Conservation (phyloP, 2,113 vertebrate genomes). For the Pongo abelii region DNA sequence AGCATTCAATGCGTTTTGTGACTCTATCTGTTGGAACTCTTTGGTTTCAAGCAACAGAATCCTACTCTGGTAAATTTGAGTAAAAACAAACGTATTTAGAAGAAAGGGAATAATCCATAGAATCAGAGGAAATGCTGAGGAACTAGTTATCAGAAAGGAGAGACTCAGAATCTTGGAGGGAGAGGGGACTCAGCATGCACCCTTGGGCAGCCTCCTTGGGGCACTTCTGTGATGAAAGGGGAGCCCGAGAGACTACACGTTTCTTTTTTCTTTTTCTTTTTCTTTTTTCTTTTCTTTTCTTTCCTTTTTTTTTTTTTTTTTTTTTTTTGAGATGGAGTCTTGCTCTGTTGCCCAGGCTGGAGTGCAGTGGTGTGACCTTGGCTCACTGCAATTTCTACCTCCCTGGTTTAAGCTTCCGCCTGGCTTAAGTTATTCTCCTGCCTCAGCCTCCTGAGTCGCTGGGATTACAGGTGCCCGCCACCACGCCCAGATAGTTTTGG, state of each 20-base stretch:
- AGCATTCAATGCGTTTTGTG: background rate
- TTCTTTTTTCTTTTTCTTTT: background rate
- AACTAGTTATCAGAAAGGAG: background rate
- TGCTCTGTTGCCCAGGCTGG: too few species aligned
- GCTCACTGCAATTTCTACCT: too few species aligned
- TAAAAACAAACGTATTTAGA: background rate
- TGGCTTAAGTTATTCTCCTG: too few species aligned
- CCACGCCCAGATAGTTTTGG: too few species aligned
- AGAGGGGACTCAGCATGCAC: background rate
- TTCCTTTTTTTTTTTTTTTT: background rate
- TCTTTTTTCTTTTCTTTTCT: too few species aligned
- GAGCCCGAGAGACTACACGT: background rate
- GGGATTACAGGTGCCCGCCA: too few species aligned
- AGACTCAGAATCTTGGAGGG: background rate
- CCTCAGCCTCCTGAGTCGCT: too few species aligned
- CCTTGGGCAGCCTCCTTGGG: background rate
- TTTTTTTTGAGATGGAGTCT: too few species aligned
- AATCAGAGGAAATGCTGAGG: background rate
- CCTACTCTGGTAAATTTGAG: background rate
- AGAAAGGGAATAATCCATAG: background rate
- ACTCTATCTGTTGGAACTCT: background rate
- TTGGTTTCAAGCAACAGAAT: background rate
- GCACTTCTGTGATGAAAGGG: background rate
- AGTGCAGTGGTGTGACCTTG: too few species aligned
- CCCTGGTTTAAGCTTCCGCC: too few species aligned